Evolutionary conservation across 2,113 vertebrate species (phyloP), one percentile per base, ranked within the genome.

Genomic region (Oceanites oceanicus): DNA sequence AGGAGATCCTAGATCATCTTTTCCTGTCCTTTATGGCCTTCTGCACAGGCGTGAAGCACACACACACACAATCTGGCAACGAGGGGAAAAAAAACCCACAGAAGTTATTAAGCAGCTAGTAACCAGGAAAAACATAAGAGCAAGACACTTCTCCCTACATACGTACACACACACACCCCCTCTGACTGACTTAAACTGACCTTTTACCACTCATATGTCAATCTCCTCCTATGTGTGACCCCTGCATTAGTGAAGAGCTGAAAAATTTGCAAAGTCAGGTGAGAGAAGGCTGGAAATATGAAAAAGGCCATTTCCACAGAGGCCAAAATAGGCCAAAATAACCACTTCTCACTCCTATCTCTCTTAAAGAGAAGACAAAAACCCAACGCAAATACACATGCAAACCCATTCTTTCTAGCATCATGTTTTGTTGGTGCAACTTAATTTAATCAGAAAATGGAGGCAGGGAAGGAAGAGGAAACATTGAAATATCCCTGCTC

Each of bases 51-150:
- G 21, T 26, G 19, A 67, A 81, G n/a, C 3, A 1, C 18, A 5
- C 29, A 18, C 12, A 14, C 10, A 15, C 29, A 12, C 11, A 19
- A 2, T 27, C 27, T 6, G 34, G 13, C 42, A 45, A 23, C 6
- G 22, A 44, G 4, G 15, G 25, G 20, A 3, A 7, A 0, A 4
- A 11, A n/a, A 34, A 15, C 8, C 11, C 18, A 7, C 27, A 20
- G 18, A 68, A 65, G 26, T 72, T 77, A 62, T n/a, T 63, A 32
- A 5, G 17, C 78, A 56, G 9, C 30, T 56, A 66, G 82, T 22
- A 71, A 88, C 32, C 23, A 74, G 9, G 36, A 32, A 49, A 56
- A 66, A 25, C 14, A 16, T 22, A 65, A 44, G 5, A 45, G 22
- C 25, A 14, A 47, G 45, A 44, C 38, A 14, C 36, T 65, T 45